Evolutionary conservation across 1,140 invertebrate genomes (phyloP).

Genomic region (Pogonomyrmex barbatus): DNA sequence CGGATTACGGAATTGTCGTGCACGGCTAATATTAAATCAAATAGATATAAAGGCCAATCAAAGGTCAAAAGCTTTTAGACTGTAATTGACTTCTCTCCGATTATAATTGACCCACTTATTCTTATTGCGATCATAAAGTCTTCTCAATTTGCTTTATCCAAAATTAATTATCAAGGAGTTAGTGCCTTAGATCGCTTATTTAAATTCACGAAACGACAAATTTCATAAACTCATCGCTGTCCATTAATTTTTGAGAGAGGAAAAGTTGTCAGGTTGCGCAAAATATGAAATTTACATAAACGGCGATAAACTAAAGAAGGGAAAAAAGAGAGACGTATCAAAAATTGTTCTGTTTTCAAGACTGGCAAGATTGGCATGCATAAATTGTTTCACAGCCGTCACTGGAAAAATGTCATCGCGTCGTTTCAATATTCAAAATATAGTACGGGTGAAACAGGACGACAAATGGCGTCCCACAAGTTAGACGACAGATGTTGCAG

Average conservation of each 20-base stretch:
- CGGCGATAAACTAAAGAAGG: neutral
- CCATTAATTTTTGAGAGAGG: neutral
- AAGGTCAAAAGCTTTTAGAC: neutral
- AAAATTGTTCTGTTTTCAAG: neutral
- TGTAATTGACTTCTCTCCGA: neutral
- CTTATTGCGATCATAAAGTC: neutral
- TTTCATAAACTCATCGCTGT: neutral
- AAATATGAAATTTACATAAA: neutral
- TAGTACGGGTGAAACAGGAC: too few relatives aligned
- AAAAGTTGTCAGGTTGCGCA: neutral
- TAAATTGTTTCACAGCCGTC: constrained; percentile 9
- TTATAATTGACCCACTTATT: neutral
- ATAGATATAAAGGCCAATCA: neutral
- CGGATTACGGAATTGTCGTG: neutral
- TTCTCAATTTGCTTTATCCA: constrained; percentile 2
- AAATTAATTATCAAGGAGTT: neutral
- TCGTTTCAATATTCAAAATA: constrained; percentile 33
- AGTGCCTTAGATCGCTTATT: neutral
- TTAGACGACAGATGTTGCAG: constrained; percentile 47
- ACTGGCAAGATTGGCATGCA: neutral
- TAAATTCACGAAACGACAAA: neutral
- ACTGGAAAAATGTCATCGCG: neutral
- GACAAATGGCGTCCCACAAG: neutral
- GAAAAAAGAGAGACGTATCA: neutral
- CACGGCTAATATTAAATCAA: constrained; percentile 7